phyloP scores from a whole-genome alignment of 37 sponge, comb jelly and placozoan genomes.

The Tethya wilhelma region DNA sequence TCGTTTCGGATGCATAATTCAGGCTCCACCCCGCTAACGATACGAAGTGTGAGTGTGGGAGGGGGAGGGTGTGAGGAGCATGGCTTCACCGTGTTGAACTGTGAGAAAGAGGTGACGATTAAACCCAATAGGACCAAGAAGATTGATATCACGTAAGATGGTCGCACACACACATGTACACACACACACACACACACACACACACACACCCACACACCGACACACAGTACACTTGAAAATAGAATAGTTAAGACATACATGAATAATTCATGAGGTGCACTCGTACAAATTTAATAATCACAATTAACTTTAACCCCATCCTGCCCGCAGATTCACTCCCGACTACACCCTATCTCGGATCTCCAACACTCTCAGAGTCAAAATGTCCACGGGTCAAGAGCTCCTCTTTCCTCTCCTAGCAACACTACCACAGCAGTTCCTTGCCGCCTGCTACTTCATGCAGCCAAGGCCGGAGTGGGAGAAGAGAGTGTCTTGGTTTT shows the following conservation, averaged over 20 bases:
- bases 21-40: slow-evolving; percentile 42
- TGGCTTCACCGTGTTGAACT: slow-evolving; percentile 51
- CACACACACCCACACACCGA: no score
- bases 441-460: slow-evolving; percentile 60
- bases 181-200: no score
- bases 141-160: slow-evolving; percentile 62
- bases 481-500: slow-evolving; percentile 27
- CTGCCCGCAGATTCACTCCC: slow-evolving; percentile 66
- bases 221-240: no score
- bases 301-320: no score
- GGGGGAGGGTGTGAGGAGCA: slow-evolving; percentile 38
- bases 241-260: no score
- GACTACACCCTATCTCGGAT: slow-evolving; percentile 84
- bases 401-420: slow-evolving; percentile 68
- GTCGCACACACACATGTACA: no score
- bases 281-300: no score
- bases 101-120: slow-evolving; percentile 36
- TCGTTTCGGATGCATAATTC: slow-evolving; percentile 51
- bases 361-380: slow-evolving; percentile 43
- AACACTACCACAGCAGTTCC: slow-evolving; percentile 75
- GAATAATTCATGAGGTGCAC: no score
- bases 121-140: slow-evolving; percentile 54
- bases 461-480: slow-evolving; percentile 76
- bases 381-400: slow-evolving; percentile 38
- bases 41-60: slow-evolving; percentile 20